Base-by-base conservation (phyloP, 1,140 invertebrate species). In the Triops cancriformis region DNA sequence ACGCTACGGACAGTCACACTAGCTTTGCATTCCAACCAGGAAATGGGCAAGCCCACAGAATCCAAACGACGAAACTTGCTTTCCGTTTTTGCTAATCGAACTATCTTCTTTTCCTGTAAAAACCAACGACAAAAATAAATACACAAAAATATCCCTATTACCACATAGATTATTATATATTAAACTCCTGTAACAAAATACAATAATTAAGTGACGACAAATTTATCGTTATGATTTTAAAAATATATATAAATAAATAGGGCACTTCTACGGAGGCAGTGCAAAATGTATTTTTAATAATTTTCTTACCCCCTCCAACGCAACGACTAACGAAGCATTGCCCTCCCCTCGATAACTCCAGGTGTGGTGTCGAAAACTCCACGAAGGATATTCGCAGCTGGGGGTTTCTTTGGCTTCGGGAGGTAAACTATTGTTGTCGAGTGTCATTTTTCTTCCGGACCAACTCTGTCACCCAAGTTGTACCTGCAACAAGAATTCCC, bases 301-400 rank as follows among this genome's bases (percentile, higher is more conserved):
- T 23, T 64, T 45, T 64, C 23, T 64, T 64, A 64, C 51, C 51
- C 51, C 51, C 51, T 64, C 51, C 51, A 64, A 64, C 6, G 51
- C 51, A 12, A 64, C 51, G 51, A 64, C 51, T 9, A 64, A 64
- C 79, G 87, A 87, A 12, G 86, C 85, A 79, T 88, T 88, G 74
- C 87, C 86, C 80, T 87, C 86, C 28, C 86, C 86, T 75, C 83
- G 82, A 78, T 87, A 87, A 76, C 82, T 77, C 80, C 82, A 85
- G 43, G 80, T 28, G 14, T 45, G 41, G 23, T 73, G 73, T 26
- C 72, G 26, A 73, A 78, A 73, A 18, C 72, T 73, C 77, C 77
- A 78, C 23, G 64, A 26, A 4, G 77, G 77, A 78, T 73, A 78
- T 9, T 78, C 41, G 77, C 77, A 78, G 64, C 41, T 42, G 23